A percentile compares a stretch with the other conserved stretches of the same genome.
Evolutionary conservation across 2,888 invertebrate genomes (phyloP).

Genomic region (Julus scandinavius): DNA sequence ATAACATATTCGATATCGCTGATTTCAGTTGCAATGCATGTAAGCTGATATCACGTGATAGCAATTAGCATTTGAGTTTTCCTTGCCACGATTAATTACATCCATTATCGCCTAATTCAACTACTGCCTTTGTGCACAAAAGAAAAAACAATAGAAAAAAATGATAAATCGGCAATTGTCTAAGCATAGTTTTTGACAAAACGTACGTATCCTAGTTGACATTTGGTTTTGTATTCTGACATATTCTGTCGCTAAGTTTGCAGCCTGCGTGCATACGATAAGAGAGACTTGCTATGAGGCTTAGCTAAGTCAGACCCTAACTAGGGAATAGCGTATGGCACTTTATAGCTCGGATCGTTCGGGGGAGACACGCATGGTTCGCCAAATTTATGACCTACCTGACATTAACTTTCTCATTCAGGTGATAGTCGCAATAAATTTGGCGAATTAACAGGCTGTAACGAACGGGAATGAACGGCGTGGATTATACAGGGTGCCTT

Average conservation of each 20-base stretch:
- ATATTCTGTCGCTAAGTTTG: not conserved
- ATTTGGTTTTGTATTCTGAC: not conserved
- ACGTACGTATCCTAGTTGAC: not conserved
- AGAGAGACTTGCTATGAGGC: not conserved
- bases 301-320: not conserved
- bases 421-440: slow-evolving; percentile 39
- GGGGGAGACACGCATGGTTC: not conserved
- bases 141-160: not conserved
- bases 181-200: not conserved
- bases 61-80: not conserved
- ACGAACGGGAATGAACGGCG: slow-evolving; percentile 4
- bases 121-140: not conserved
- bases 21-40: not conserved
- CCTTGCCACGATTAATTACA: slow-evolving; percentile 15
- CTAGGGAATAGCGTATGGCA: not conserved
- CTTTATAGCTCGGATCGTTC: slow-evolving; percentile 28
- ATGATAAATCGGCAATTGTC: not conserved
- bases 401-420: slow-evolving; percentile 42
- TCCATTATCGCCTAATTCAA: not conserved
- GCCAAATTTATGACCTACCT: slow-evolving; percentile 39
- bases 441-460: slow-evolving; percentile 34
- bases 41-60: not conserved
- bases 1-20: slow-evolving; percentile 11
- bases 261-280: slow-evolving; percentile 34
- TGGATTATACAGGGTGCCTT: slow-evolving; percentile 20